Evolutionary conservation across 2,888 invertebrate species (phyloP).

Genomic region (Hipparchia sbordonii): DNA sequence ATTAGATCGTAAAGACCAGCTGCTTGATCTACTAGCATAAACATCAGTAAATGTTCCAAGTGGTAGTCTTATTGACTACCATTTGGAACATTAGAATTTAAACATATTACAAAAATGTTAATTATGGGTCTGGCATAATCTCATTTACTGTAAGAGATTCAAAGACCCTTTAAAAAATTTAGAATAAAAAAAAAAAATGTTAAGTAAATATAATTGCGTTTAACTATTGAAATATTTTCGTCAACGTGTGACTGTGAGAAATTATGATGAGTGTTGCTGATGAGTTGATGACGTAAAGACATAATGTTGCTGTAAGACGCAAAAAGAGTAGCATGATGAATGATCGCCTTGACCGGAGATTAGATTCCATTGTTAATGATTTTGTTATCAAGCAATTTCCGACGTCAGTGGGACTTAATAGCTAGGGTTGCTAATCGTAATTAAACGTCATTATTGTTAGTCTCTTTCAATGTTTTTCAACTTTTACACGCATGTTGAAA

Average conservation of each 20-base stretch:
- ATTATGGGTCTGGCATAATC: too few relatives aligned
- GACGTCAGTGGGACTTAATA: slow-evolving; percentile 39
- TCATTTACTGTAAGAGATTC: too few relatives aligned
- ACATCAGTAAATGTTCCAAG: neutral
- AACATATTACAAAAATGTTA: too few relatives aligned
- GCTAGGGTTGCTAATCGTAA: slow-evolving; percentile 13
- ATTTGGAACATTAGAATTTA: too few relatives aligned
- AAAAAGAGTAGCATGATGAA: slow-evolving; percentile 39
- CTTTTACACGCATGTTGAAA: too few relatives aligned
- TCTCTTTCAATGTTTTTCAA: neutral
- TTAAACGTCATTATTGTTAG: neutral
- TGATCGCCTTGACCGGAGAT: slow-evolving; percentile 52
- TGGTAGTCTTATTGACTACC: neutral
- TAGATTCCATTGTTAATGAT: slow-evolving; percentile 46
- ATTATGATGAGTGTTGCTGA: neutral
- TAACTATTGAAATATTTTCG: too few relatives aligned
- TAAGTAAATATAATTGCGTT: neutral
- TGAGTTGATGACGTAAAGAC: slow-evolving; percentile 23
- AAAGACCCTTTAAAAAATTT: too few relatives aligned
- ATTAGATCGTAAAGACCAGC: too few relatives aligned
- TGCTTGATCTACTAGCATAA: neutral
- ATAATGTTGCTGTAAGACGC: slow-evolving; percentile 37
- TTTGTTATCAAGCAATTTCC: slow-evolving; percentile 33
- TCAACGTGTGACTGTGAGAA: neutral
- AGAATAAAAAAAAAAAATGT: too few relatives aligned